Percentiles rank a stretch among this genome's conserved stretches.
Evolutionary conservation across 2,113 vertebrate species (phyloP).

Genomic region (Albula glossodonta): DNA sequence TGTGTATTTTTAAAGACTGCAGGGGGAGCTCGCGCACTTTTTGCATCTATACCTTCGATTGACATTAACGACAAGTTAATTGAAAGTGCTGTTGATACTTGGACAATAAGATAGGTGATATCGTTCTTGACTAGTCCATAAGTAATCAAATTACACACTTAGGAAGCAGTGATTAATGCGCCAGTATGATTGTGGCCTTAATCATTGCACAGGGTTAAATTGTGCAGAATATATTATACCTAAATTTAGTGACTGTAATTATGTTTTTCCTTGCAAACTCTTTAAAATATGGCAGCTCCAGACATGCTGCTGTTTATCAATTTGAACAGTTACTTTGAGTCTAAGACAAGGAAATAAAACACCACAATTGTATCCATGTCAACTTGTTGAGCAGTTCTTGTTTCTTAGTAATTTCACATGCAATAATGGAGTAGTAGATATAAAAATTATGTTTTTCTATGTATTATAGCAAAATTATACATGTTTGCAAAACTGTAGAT

Average conservation of each 20-base stretch:
- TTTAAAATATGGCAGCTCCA: no score
- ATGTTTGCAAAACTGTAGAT: no score
- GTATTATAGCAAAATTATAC: no score
- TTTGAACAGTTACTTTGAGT: no score
- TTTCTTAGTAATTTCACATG: no score
- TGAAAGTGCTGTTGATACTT: constrained; percentile 63
- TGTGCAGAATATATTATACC: background rate
- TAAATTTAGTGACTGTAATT: background rate
- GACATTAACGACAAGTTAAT: constrained; percentile 65
- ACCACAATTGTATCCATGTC: no score
- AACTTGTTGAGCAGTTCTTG: no score
- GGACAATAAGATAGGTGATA: constrained; percentile 24
- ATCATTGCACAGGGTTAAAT: background rate
- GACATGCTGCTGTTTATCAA: no score
- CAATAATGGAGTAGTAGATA: no score
- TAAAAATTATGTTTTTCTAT: no score
- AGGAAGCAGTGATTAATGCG: background rate
- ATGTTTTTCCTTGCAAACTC: background rate
- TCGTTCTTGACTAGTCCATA: constrained; percentile 27
- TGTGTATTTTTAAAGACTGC: constrained; percentile 63
- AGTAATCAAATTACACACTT: background rate
- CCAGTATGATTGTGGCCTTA: background rate
- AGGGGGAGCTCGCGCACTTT: constrained; percentile 77
- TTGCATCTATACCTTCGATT: constrained; percentile 56
- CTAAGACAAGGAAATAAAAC: no score